A percentile compares a stretch with the other conserved stretches of the same genome.
Evolutionary conservation across 2,113 vertebrate genomes (phyloP).

Genomic region (Siphamia tubifer): DNA sequence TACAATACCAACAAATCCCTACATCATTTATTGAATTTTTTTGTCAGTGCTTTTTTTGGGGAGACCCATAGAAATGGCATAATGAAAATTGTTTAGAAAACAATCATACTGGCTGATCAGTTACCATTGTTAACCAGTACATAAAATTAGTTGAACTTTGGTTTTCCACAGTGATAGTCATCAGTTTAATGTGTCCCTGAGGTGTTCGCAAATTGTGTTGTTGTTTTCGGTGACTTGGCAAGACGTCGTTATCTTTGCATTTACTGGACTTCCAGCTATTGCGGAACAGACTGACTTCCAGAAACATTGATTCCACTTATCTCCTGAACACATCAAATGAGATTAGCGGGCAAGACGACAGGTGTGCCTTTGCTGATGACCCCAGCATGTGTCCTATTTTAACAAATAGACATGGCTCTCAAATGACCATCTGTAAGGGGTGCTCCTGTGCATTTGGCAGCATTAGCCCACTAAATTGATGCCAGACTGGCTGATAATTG

Average conservation of each 20-base stretch:
- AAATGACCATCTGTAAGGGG: background rate
- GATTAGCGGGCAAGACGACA: conserved; percentile 45
- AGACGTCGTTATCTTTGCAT: conserved; percentile 21
- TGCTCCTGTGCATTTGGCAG: background rate
- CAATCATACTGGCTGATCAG: no score
- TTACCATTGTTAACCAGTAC: no score
- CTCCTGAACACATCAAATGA: conserved; percentile 53
- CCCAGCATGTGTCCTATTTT: conserved; percentile 22
- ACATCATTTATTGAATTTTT: background rate
- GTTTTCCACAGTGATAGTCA: no score
- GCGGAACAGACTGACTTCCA: conserved; percentile 35
- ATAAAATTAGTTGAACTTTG: no score
- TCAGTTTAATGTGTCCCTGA: no score
- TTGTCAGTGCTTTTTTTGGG: background rate
- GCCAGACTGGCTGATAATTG: background rate
- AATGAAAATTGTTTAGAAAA: no score
- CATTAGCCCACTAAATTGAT: background rate
- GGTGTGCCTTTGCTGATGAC: conserved; percentile 49
- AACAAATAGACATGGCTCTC: conserved; percentile 2
- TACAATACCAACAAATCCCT: no score
- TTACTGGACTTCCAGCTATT: conserved; percentile 29
- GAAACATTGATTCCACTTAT: conserved; percentile 58
- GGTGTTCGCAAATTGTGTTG: background rate
- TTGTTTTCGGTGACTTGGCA: conserved; percentile 5
- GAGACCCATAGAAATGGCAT: no score